Base-by-base conservation (phyloP, 2,797 vertebrate genomes). In the Fistularia tabacaria region DNA sequence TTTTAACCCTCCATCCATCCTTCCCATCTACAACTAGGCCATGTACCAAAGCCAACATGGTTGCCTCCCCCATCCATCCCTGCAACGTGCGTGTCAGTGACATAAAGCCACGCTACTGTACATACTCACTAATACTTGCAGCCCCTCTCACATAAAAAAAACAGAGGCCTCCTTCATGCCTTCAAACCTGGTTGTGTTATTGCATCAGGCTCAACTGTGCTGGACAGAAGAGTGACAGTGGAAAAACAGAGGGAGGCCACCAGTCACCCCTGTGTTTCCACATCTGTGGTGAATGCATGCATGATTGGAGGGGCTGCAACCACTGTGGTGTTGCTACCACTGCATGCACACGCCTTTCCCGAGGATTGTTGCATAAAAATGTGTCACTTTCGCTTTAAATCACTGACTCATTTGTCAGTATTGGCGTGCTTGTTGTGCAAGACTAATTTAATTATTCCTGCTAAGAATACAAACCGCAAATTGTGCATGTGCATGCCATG, bases 271-370 rank as follows among this genome's bases (percentile, higher is more conserved):
- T 13, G 42, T 64, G 63, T 49, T 50, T 52, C 37, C 56, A 50
- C 49, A 64, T 13, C 58, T 59, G 42, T 56, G 57, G 40, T 58
- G 39, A 40, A 65, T 79, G 39, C 51, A 79, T 80, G 42, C 51
- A 79, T 80, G 42, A 69, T 77, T 78, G 47, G 76, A 67, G 70
- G 73, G 66, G 72, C 71, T 61, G 60, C 4, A 25, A 25, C 25
- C 25, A 73, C 69, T 57, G 53, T 58, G 15, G n/a, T 41, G 54
- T 49, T 45, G 37, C 51, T 71, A 54, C 52, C 39, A 46, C 37
- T 50, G 46, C 49, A 38, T 13, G 15, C 36, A 55, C 45, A 62
- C 41, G 14, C 12, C 49, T 14, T 52, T 14, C 42, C 6, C 10
- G 8, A 36, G 6, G 50, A 14, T 43, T 43, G 10, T 7, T 43